phyloP scores from a whole-genome alignment of 2,888 invertebrate genomes.

The Synergus umbraculus region DNA sequence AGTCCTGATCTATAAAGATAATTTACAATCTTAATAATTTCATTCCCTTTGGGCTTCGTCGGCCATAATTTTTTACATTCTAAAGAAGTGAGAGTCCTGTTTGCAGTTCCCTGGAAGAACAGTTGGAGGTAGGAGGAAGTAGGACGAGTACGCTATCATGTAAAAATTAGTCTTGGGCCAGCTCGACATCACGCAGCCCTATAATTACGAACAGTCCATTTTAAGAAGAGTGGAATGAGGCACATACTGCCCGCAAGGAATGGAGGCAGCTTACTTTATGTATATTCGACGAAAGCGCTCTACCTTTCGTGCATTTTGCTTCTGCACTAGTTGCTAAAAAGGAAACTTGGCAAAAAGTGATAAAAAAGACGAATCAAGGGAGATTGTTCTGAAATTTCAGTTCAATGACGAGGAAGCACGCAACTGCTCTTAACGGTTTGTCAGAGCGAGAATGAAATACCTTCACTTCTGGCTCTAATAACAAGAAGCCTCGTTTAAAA shows the following conservation, averaged over 20 bases:
- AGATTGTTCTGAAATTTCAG: slow-evolving; percentile 19
- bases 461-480: neutral
- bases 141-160: slow-evolving; percentile 30
- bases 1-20: no score
- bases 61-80: neutral
- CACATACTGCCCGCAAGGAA: slow-evolving; percentile 2
- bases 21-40: no score
- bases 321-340: neutral
- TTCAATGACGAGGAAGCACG: slow-evolving; percentile 4
- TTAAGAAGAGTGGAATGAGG: slow-evolving; percentile 12
- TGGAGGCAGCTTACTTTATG: slow-evolving; percentile 37
- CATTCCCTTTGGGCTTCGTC: no score
- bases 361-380: slow-evolving; percentile 20
- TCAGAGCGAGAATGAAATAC: neutral
- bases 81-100: neutral
- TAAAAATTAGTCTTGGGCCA: slow-evolving; percentile 47
- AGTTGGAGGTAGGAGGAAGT: neutral
- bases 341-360: neutral
- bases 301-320: slow-evolving; percentile 8
- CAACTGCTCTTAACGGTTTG: neutral
- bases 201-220: slow-evolving; percentile 50
- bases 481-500: no score
- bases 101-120: neutral
- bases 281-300: slow-evolving; percentile 39
- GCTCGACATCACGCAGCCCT: slow-evolving; percentile 44